Evolutionary conservation across 1,140 invertebrate genomes (phyloP).

Genomic region (Drusus annulatus): DNA sequence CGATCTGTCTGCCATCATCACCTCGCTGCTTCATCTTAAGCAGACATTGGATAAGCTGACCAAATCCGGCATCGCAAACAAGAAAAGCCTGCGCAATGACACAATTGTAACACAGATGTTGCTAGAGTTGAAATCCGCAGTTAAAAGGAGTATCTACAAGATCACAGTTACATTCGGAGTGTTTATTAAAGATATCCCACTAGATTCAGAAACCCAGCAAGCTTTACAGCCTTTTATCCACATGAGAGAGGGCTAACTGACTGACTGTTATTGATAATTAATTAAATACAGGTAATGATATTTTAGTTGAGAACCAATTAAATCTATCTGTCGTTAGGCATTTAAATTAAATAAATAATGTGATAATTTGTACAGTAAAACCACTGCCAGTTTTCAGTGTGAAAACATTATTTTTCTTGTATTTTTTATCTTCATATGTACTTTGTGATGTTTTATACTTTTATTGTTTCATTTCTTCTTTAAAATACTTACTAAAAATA

Average conservation of each 20-base stretch:
- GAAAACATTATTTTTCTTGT: conserved; percentile 22
- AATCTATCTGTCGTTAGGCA: neutral
- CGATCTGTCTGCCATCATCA: conserved; percentile 80
- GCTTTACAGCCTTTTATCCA: conserved; percentile 70
- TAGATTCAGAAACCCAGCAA: conserved; percentile 69
- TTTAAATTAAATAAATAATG: neutral
- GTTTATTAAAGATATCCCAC: conserved; percentile 78
- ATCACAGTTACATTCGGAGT: conserved; percentile 79
- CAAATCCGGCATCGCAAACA: conserved; percentile 76
- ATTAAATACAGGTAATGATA: neutral
- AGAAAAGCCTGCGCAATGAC: conserved; percentile 74
- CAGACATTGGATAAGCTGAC: conserved; percentile 79
- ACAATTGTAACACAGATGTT: conserved; percentile 75
- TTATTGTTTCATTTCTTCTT: conserved; percentile 2
- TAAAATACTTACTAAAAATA: neutral
- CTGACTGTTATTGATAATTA: no score
- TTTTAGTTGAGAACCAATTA: neutral
- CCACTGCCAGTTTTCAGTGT: neutral
- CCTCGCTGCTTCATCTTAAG: conserved; percentile 77
- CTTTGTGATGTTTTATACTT: conserved; percentile 27
- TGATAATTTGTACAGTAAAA: conserved; percentile 13
- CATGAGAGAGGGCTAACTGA: conserved; percentile 67
- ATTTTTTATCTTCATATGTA: conserved; percentile 5
- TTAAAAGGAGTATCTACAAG: conserved; percentile 83
- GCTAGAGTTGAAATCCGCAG: conserved; percentile 73